A percentile compares a stretch with the other conserved stretches of the same genome.
Evolutionary conservation across 2,888 invertebrate genomes (phyloP).

Genomic region (Phortica okadai): DNA sequence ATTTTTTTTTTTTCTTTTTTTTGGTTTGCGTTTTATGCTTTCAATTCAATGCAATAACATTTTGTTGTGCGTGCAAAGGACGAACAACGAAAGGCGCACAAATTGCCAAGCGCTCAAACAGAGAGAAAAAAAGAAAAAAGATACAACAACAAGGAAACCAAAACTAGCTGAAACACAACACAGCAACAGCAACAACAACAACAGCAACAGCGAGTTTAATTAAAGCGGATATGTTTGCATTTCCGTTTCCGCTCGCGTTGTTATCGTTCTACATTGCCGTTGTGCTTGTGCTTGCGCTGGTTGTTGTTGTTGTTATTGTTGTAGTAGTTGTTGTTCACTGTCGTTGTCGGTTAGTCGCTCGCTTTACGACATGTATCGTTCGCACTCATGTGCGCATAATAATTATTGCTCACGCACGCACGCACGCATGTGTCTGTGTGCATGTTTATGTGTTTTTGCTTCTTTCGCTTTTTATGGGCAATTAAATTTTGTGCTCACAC

Average conservation of each 20-base stretch:
- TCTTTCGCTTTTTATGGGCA: constrained; percentile 6
- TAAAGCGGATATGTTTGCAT: constrained; percentile 18
- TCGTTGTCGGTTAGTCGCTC: neutral
- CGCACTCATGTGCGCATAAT: constrained; percentile 14
- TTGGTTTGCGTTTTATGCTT: neutral
- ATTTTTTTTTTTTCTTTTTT: neutral
- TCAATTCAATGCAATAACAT: too few species aligned
- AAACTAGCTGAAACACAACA: neutral
- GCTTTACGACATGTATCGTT: neutral
- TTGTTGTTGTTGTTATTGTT: neutral
- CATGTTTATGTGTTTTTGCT: neutral
- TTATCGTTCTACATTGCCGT: neutral
- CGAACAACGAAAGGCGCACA: too few species aligned
- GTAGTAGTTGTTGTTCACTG: neutral
- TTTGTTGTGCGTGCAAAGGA: too few species aligned
- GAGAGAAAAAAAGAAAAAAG: too few species aligned
- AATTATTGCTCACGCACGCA: constrained; percentile 7
- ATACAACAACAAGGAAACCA: neutral
- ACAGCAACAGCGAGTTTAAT: neutral
- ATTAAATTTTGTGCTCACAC: constrained; percentile 1
- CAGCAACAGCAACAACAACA: constrained; percentile 2
- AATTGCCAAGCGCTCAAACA: too few species aligned
- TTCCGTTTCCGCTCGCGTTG: constrained; percentile 11
- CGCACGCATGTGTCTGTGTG: neutral
- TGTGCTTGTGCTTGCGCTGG: too few species aligned